A percentile compares a stretch with the other conserved stretches of the same genome.
These are phyloP conservation scores for Nicator chloris DNA, from an alignment of 2,113 vertebrate species.

Conservation along the genomic window DNA sequence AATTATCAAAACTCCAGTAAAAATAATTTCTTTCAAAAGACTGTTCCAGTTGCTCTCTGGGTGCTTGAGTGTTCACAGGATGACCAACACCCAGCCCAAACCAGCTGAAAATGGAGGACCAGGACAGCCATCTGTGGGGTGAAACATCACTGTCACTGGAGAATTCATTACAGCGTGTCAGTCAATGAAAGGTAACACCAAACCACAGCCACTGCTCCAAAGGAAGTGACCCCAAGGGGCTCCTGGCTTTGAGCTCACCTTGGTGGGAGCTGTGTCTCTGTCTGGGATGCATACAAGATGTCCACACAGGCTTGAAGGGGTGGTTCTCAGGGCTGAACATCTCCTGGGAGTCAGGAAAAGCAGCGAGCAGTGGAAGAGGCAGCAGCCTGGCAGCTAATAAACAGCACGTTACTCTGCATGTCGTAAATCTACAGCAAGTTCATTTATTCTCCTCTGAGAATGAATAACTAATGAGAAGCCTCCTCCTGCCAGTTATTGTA, in stretches of 20 bases:
- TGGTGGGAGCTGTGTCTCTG: not conserved
- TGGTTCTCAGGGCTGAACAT: not conserved
- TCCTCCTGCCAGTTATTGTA: not conserved
- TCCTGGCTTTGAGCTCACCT: not conserved
- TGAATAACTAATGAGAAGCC: slow-evolving; percentile 2
- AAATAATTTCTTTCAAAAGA: not conserved
- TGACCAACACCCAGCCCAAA: not conserved
- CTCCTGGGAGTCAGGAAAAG: not conserved
- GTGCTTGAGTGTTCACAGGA: not conserved
- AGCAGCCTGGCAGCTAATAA: not conserved
- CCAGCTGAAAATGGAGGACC: not conserved
- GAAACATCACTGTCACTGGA: not conserved
- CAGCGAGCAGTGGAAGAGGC: not conserved
- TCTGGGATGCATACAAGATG: not conserved
- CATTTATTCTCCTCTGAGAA: not conserved
- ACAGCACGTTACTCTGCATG: not conserved
- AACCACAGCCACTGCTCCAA: not conserved
- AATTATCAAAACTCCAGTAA: not conserved
- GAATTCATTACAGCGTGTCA: not conserved
- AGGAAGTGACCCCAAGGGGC: not conserved
- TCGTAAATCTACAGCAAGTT: not conserved
- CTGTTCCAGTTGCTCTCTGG: not conserved
- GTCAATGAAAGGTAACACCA: not conserved
- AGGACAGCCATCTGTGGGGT: not conserved
- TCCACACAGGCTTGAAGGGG: not conserved